Evolutionary conservation across 2,797 vertebrate genomes (phyloP), one percentile per base, ranked within the genome.

Genomic region (Muscicapa comitata): DNA sequence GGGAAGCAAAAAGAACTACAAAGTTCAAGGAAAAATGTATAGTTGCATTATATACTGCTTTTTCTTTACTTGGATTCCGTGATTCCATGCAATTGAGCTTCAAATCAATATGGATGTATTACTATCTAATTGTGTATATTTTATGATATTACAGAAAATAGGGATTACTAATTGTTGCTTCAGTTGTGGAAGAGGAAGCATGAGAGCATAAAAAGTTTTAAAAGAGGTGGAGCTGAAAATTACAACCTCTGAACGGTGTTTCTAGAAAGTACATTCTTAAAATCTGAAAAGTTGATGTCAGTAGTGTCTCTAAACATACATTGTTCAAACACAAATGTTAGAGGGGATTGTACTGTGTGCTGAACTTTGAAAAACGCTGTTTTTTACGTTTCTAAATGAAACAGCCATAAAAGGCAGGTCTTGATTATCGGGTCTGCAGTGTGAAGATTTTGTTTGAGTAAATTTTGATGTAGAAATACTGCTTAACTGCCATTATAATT

Each of bases 391-490:
- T 76, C 18, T 35, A 37, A 79, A 43, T 23, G 24, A 80, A 78
- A 20, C n/a, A 28, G 2, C 43, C 1, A 4, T 87, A 61, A 77
- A 89, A 53, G 37, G n/a, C 50, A 47, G n/a, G 5, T 51, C 37
- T 58, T 0, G 0, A 0, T 81, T 85, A 17, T 9, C 2, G 0
- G 10, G 4, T 83, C 65, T 42, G 15, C 50, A 23, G 5, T 37
- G 28, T 75, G 43, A 88, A 51, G 29, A 55, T 78, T 73, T 80
- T 70, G 2, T 73, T 72, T 59, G 2, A 67, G 45, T 58, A 33
- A 33, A 9, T 83, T 61, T 67, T 83, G 3, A 2, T 71, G n/a
- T 66, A 65, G 55, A 20, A 71, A 8, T 14, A 25, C 29, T 47
- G 35, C 19, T 63, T 53, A 82, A 24, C 23, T 71, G 42, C 24